Evolutionary conservation across 2,888 invertebrate species (phyloP).

Genomic region (Mayetiola destructor): DNA sequence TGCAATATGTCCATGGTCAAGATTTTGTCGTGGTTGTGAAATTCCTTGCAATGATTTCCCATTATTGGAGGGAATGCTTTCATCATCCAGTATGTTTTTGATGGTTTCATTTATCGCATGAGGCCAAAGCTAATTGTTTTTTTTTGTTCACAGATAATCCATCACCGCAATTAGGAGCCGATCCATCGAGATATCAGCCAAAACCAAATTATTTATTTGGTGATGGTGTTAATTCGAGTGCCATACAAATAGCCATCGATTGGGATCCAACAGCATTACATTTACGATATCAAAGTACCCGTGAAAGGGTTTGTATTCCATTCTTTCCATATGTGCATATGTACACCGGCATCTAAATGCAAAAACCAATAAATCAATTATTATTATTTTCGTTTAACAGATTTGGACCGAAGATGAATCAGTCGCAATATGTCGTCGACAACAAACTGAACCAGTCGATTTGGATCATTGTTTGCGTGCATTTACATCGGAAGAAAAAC

Average conservation of each 20-base stretch:
- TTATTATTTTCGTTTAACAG: no score
- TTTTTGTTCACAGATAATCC: neutral
- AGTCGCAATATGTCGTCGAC: slow-evolving; percentile 50
- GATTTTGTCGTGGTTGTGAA: slow-evolving; percentile 74
- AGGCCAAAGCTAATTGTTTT: no score
- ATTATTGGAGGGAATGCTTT: slow-evolving; percentile 33
- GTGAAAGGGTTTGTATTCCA: slow-evolving; percentile 44
- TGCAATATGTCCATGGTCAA: slow-evolving; percentile 64
- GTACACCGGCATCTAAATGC: no score
- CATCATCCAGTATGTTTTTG: slow-evolving; percentile 25
- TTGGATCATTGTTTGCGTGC: slow-evolving; percentile 72
- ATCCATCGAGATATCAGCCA: neutral
- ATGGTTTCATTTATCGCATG: no score
- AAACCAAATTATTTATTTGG: slow-evolving; percentile 20
- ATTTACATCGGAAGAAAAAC: slow-evolving; percentile 73
- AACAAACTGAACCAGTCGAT: slow-evolving; percentile 69
- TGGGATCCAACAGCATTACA: slow-evolving; percentile 93
- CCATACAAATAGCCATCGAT: slow-evolving; percentile 62
- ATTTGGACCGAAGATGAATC: slow-evolving; percentile 63
- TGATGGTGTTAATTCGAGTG: slow-evolving; percentile 15
- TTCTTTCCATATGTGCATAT: neutral
- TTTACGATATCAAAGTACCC: slow-evolving; percentile 66
- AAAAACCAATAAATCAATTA: no score
- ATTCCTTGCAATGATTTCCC: slow-evolving; percentile 52
- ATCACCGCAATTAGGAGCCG: neutral